A percentile compares a stretch with the other conserved stretches of the same genome.
Conservation (phyloP, 2,113 vertebrate genomes). For the Odontesthes bonariensis region DNA sequence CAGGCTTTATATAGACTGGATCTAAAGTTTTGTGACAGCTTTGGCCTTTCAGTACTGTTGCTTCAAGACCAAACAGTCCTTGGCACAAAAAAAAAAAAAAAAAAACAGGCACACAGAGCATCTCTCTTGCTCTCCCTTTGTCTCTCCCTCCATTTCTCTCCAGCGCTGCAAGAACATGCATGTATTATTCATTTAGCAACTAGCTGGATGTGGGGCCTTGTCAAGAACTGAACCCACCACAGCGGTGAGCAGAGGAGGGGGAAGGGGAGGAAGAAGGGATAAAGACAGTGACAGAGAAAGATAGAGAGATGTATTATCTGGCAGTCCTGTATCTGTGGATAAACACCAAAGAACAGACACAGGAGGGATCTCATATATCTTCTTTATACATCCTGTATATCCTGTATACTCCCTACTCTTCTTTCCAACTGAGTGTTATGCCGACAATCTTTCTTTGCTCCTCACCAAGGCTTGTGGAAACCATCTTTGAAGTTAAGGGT, state of each 20-base stretch:
- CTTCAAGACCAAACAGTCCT: conserved; percentile 55
- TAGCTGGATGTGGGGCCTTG: conserved; percentile 78
- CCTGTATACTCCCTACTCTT: not conserved
- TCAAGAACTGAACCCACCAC: conserved; percentile 73
- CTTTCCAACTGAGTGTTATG: conserved; percentile 34
- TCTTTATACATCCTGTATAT: not conserved
- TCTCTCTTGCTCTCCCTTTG: conserved; percentile 23
- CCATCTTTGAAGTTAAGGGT: conserved; percentile 40
- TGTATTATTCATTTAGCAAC: conserved; percentile 81
- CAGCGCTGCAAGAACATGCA: conserved; percentile 63
- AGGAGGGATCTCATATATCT: not conserved
- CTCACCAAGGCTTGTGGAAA: conserved; percentile 34
- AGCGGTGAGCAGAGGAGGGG: conserved; percentile 31
- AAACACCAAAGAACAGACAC: conserved; percentile 10
- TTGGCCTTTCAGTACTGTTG: conserved; percentile 66
- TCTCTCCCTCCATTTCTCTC: conserved; percentile 28
- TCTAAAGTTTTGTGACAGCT: conserved; percentile 71
- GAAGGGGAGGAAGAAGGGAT: conserved; percentile 5
- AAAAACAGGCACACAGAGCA: conserved; percentile 33
- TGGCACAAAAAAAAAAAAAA: conserved; percentile 33
- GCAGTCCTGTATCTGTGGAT: conserved; percentile 9
- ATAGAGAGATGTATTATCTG: conserved; percentile 35
- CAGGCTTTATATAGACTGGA: conserved; percentile 46
- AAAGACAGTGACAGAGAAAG: conserved; percentile 13
- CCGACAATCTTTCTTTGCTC: conserved; percentile 32